Evolutionary conservation across 2,888 invertebrate genomes (phyloP), one percentile per base, ranked within the genome.

Genomic region (Caenorhabditis virilis): DNA sequence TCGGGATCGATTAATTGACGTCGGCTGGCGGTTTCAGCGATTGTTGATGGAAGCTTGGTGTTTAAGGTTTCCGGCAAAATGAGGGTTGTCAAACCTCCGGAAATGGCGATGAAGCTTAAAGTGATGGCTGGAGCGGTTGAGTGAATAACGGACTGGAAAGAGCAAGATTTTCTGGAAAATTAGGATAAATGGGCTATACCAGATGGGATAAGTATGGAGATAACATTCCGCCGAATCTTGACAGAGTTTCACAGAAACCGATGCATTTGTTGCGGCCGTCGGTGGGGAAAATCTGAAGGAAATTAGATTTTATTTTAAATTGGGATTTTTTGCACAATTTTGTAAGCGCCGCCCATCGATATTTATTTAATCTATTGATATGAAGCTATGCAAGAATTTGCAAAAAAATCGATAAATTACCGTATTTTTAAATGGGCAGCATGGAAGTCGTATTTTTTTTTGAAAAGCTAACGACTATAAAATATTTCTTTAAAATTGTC

Each of bases 161-260:
- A 26, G n/a, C 25, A 6, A 18, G 4, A 39, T 27, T 23, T 36
- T 11, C 36, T 16, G 7, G 36, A 16, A 7, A n/a, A 9, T n/a
- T 7, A 11, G 15, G 16, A 22, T 5, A 9, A 35, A 16, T 46
- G n/a, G n/a, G n/a, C n/a, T 62, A 25, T 18, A 75, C 73, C 68
- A 76, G 54, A 47, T 62, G 59, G 4, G 60, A 57, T 30, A 76
- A 43, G 41, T 72, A 66, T 9, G 76, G 76, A 6, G 76, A 69
- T 13, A 69, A 30, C 45, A 76, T 72, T 36, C 66, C 72, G 36
- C 73, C 71, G 22, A 68, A 38, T 36, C 72, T 59, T 5, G 76
- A 69, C 7, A 72, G 30, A 9, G 68, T 67, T n/a, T 69, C 63
- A 50, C 76, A 76, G 35, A 76, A 52, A 6, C 76, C 76, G 36